These are phyloP conservation scores for Zaprionus lachaisei DNA, from an alignment of 1,140 invertebrate species.

Conservation along the genomic window DNA sequence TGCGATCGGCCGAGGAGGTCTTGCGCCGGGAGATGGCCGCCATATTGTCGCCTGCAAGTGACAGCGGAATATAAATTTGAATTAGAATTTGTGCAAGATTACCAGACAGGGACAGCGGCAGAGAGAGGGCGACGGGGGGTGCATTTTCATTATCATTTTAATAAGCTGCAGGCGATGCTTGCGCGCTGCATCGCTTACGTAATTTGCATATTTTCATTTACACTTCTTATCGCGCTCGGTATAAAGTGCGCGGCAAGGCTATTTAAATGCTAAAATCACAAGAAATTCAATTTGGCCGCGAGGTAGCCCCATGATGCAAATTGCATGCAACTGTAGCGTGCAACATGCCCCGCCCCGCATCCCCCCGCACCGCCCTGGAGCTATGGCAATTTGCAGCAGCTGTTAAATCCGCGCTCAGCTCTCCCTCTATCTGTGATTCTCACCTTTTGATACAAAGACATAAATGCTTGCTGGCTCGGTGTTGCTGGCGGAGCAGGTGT, in stretches of 20 bases:
- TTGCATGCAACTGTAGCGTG: slow-evolving; percentile 36
- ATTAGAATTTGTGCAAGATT: slow-evolving; percentile 45
- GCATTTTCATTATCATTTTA: slow-evolving; percentile 59
- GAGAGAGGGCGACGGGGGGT: not conserved
- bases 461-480: slow-evolving; percentile 94
- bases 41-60: slow-evolving; percentile 84
- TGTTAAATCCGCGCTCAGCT: slow-evolving; percentile 24
- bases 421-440: slow-evolving; percentile 53
- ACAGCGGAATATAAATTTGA: slow-evolving; percentile 52
- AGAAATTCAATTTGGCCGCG: slow-evolving; percentile 50
- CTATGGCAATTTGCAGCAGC: slow-evolving; percentile 28
- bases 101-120: not conserved
- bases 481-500: slow-evolving; percentile 95
- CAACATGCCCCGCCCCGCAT: not conserved
- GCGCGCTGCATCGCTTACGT: slow-evolving; percentile 15
- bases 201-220: slow-evolving; percentile 74
- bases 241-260: slow-evolving; percentile 47
- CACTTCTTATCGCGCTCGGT: slow-evolving; percentile 54
- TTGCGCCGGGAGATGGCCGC: slow-evolving; percentile 84
- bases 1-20: slow-evolving; percentile 83
- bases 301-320: slow-evolving; percentile 26
- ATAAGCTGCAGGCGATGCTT: slow-evolving; percentile 64
- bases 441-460: slow-evolving; percentile 96
- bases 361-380: not conserved
- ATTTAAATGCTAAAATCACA: slow-evolving; percentile 72